Evolutionary conservation across 2,113 vertebrate genomes (phyloP), one percentile per base, ranked within the genome.

Genomic region (Trematocara marginatum): DNA sequence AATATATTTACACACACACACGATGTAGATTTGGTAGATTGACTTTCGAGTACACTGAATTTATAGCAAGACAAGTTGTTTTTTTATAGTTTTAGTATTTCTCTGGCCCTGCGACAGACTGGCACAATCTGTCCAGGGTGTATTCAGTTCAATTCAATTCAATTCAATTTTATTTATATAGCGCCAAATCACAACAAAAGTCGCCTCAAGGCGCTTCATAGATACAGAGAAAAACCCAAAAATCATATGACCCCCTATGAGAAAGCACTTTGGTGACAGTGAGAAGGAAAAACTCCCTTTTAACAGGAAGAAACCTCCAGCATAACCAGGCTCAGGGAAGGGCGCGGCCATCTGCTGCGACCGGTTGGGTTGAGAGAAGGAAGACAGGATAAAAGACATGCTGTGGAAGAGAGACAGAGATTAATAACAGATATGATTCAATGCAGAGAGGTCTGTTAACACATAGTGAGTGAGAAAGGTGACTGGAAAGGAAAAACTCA

Each of bases 51-150:
- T 26, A 5, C 13, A 59, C 10, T 42, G 61, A 26, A 23, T 31
- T 52, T n/a, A 11, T 7, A 52, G 47, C 3, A n/a, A 51, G 26
- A 52, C 29, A 31, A 40, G 7, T 31, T 78, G 7, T 56, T 45
- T 80, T 80, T 52, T 31, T 31, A 26, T 81, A 8, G 26, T 83
- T 69, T 56, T 66, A 47, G 81, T 54, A 69, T 71, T 71, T 31
- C 26, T 59, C 26, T 3, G 11, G 54, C 54, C 54, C 54, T 57
- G 26, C 7, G 12, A 57, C 54, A 57, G 54, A 57, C 57, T 61
- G 11, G 53, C 53, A 26, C 53, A 26, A 56, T 12, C 53, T 13
- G 53, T 56, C 53, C 4, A 56, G 53, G 11, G 20, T 54, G 11
- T 20, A 53, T 53, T 53, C 51, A 53, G 6, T 53, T 3, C 5